Evolutionary conservation across 2,113 vertebrate genomes (phyloP), one percentile per base, ranked within the genome.

Genomic region (Rana temporaria): DNA sequence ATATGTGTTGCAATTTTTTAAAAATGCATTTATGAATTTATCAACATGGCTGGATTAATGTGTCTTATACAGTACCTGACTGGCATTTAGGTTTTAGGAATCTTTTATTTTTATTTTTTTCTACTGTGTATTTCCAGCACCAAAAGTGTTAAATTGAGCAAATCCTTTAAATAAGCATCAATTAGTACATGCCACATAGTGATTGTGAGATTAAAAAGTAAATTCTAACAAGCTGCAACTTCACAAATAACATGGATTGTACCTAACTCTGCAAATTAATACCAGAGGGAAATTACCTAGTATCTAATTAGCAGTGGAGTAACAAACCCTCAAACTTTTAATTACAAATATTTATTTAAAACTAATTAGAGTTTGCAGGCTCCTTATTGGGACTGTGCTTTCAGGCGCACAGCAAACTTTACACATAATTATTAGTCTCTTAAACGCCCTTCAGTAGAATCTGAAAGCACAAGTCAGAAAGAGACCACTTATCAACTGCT

Each of bases 271-370:
- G 88, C 89, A 94, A 93, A 94, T 94, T 92, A 92, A 92, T 91
- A 91, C 90, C 92, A 90, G 84, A 87, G 92, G 91, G 92, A 91
- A 93, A 94, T 92, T 88, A 88, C 87, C 85, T 86, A 89, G 90
- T 88, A 92, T 91, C 93, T 94, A 92, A 94, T 94, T 94, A 94
- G 90, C 86, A 90, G 85, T 85, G 87, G 87, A 90, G 92, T 89
- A 92, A 90, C 86, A 87, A 79, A 92, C 89, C 91, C 91, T 91
- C 92, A 90, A 93, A 93, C 91, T 94, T 92, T 93, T 93, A 94
- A 94, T 94, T 94, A 92, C 92, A 93, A 90, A 90, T 93, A 93
- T 94, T 94, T 94, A 92, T 91, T 85, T 89, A 88, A 87, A 91
- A 91, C 87, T 91, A 93, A 92, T 92, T 87, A 90, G 88, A 87